These are phyloP conservation scores for Callithrix jacchus DNA, from an alignment of 2,113 vertebrate genomes.

Conservation along the genomic window DNA sequence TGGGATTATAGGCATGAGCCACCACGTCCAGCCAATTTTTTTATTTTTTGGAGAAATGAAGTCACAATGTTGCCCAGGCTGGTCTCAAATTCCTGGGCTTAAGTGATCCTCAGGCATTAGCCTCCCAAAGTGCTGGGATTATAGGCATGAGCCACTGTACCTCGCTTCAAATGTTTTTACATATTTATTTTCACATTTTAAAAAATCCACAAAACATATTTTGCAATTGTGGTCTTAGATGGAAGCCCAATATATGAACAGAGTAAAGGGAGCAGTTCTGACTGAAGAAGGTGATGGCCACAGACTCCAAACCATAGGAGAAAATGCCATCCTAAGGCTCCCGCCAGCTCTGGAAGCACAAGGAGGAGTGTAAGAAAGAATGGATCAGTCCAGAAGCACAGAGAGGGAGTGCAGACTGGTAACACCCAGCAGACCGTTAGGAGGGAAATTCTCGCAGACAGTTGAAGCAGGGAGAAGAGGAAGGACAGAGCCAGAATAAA, in stretches of 20 bases:
- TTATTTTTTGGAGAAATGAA: no score
- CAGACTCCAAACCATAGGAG: neutral
- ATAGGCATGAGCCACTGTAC: no score
- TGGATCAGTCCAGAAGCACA: neutral
- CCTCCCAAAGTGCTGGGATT: no score
- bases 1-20: no score
- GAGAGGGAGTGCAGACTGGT: neutral
- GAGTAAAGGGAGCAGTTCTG: neutral
- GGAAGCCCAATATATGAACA: neutral
- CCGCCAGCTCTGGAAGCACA: neutral
- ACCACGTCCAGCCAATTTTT: no score
- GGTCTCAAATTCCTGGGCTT: no score
- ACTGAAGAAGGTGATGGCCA: neutral
- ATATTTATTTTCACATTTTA: neutral
- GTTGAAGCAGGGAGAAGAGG: neutral
- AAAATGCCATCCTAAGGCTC: neutral
- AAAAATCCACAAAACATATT: constrained; percentile 22
- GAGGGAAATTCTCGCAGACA: neutral
- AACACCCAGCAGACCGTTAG: neutral
- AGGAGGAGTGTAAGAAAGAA: neutral
- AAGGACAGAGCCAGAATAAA: neutral
- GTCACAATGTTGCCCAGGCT: no score
- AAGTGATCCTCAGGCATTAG: no score
- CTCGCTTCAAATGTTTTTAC: neutral
- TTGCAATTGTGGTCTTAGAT: neutral